Conservation (phyloP, 2,797 vertebrate genomes). For the Leucoraja ocellata region DNA sequence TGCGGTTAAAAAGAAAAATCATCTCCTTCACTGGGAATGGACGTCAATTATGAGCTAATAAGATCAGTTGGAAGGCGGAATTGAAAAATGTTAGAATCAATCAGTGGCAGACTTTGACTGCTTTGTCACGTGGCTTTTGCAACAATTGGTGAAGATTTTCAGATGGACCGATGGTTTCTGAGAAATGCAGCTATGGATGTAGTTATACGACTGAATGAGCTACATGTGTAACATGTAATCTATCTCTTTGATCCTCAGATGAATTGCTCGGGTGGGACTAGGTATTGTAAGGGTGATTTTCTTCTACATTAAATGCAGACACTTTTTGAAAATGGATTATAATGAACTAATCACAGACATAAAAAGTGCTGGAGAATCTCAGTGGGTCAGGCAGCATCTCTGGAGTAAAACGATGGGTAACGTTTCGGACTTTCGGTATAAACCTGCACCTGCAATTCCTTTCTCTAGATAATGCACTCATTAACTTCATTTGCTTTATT, state of each 20-base stretch:
- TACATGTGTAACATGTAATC: background rate
- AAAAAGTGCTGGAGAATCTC: too few species aligned
- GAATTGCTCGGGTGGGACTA: background rate
- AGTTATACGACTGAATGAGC: too few species aligned
- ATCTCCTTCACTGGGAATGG: background rate
- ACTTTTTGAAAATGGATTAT: background rate
- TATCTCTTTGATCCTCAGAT: background rate
- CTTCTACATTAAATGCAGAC: background rate
- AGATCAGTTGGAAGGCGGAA: background rate
- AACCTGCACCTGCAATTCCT: too few species aligned
- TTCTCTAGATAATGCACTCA: too few species aligned
- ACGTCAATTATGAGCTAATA: background rate
- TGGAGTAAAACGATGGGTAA: too few species aligned
- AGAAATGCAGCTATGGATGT: background rate
- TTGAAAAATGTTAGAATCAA: background rate
- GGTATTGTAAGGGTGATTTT: too few species aligned
- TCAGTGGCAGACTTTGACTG: background rate
- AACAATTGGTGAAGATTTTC: background rate
- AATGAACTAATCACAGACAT: too few species aligned
- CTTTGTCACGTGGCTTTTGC: background rate
- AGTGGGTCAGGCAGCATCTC: too few species aligned
- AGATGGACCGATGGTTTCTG: background rate
- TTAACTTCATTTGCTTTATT: background rate
- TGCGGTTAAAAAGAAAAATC: background rate
- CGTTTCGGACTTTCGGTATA: too few species aligned